Percentiles rank a stretch among this genome's conserved stretches.
Evolutionary conservation across 2,113 vertebrate genomes (phyloP).

Genomic region (Hemiprocne comata): DNA sequence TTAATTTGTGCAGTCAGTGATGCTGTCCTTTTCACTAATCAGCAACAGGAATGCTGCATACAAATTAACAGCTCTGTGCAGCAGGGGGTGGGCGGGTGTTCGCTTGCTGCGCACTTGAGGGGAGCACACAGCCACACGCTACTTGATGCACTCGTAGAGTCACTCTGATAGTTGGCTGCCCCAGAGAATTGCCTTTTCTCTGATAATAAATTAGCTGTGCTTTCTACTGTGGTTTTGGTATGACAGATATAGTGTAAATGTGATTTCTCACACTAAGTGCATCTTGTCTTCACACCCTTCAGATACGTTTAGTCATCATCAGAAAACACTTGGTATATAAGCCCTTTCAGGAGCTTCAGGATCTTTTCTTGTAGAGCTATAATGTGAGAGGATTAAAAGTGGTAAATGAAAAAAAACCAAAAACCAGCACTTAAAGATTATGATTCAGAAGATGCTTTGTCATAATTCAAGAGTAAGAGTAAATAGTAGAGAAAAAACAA

Average conservation of each 20-base stretch:
- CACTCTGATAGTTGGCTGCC: constrained; percentile 1
- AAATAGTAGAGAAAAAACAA: not conserved
- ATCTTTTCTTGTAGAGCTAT: not conserved
- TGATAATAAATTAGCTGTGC: constrained; percentile 31
- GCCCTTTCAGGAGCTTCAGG: not conserved
- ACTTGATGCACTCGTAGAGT: not conserved
- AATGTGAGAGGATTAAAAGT: not conserved
- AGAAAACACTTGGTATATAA: not conserved
- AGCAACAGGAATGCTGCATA: not conserved
- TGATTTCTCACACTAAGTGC: not conserved
- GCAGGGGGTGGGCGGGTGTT: not conserved
- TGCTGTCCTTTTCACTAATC: not conserved
- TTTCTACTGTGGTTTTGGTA: constrained; percentile 7
- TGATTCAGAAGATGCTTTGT: not conserved
- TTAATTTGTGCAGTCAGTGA: not conserved
- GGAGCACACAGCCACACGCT: not conserved
- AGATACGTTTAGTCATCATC: not conserved
- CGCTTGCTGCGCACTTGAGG: not conserved
- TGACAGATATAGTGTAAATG: constrained; percentile 10
- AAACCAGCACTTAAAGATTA: not conserved
- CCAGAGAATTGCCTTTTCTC: constrained; percentile 10
- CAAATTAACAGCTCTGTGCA: not conserved
- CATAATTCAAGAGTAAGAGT: not conserved
- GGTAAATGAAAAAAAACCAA: not conserved
- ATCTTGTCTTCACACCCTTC: not conserved